Conservation (phyloP, 1,140 invertebrate genomes). For the Trichoplusia ni region DNA sequence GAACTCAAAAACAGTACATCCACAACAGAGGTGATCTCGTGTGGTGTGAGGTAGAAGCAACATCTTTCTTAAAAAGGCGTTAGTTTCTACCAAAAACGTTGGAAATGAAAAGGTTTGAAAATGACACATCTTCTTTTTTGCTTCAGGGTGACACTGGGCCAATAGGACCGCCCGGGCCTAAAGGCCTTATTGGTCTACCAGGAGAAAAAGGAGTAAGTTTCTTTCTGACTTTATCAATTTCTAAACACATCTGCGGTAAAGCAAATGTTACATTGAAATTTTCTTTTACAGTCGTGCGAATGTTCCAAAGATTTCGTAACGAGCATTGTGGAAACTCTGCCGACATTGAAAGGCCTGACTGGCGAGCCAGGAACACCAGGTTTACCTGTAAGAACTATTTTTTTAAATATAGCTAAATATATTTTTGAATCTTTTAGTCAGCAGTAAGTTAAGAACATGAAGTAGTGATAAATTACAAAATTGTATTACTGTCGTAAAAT, state of each 20-base stretch:
- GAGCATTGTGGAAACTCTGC: slow-evolving; percentile 48
- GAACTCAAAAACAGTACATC: too few species aligned
- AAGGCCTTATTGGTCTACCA: slow-evolving; percentile 38
- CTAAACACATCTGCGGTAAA: background rate
- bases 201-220: slow-evolving; percentile 26
- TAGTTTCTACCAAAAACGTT: too few species aligned
- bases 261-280: too few species aligned
- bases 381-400: slow-evolving; percentile 31
- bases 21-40: too few species aligned
- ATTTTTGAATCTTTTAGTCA: background rate
- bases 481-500: background rate
- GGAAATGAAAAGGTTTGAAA: too few species aligned
- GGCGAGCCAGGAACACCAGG: slow-evolving; percentile 47
- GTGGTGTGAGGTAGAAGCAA: too few species aligned
- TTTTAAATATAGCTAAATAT: background rate
- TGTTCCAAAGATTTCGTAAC: slow-evolving; percentile 58
- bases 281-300: slow-evolving; percentile 52
- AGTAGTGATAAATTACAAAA: background rate
- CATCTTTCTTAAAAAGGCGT: too few species aligned
- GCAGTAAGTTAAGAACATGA: background rate
- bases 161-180: background rate
- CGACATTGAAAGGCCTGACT: slow-evolving; percentile 56
- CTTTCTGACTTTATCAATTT: background rate
- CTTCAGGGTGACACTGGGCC: slow-evolving; percentile 7
- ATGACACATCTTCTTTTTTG: too few species aligned